phyloP scores from a whole-genome alignment of 2,888 invertebrate species.

The Eupithecia dodoneata region DNA sequence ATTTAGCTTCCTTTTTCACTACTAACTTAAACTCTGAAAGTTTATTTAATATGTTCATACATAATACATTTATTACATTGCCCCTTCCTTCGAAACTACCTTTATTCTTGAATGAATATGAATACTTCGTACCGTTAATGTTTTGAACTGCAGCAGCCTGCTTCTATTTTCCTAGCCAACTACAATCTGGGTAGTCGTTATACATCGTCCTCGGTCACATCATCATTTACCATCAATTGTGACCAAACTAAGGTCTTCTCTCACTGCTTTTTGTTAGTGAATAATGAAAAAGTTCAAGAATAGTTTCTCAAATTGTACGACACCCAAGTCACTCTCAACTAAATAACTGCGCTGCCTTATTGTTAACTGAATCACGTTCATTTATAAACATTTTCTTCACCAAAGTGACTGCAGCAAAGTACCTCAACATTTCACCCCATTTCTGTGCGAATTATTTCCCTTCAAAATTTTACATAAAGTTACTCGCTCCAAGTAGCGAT shows the following conservation, averaged over 20 bases:
- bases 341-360: background rate
- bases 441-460: slow-evolving; percentile 32
- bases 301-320: background rate
- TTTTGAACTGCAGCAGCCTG: background rate
- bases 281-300: background rate
- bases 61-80: background rate
- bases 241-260: background rate
- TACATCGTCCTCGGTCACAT: background rate
- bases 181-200: background rate
- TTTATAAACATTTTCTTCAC: slow-evolving; percentile 5
- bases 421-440: slow-evolving; percentile 25
- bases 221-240: background rate
- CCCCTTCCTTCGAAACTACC: background rate
- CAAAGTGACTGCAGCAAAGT: slow-evolving; percentile 3
- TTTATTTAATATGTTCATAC: background rate
- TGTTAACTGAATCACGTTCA: slow-evolving; percentile 2
- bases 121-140: background rate
- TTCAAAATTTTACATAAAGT: slow-evolving; percentile 38
- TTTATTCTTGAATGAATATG: background rate
- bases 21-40: background rate
- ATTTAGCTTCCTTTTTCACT: background rate
- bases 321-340: background rate
- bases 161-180: background rate
- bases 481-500: slow-evolving; percentile 40
- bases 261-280: no score